phyloP scores from a whole-genome alignment of 2,888 invertebrate species.

The Aphrophora alni region DNA sequence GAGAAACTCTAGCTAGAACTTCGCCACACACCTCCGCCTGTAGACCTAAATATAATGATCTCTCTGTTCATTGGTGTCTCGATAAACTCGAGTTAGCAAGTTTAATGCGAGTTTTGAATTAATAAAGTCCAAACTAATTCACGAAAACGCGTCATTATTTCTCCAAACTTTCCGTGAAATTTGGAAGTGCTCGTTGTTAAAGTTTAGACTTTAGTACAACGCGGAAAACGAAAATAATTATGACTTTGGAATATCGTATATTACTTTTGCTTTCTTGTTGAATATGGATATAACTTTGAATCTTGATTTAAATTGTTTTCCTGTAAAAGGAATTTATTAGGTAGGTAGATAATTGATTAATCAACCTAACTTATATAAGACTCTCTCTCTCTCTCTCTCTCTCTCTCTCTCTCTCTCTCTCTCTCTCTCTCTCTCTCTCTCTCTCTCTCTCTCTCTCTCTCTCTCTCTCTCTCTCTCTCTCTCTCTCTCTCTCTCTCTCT shows the following conservation, averaged over 20 bases:
- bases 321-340: too few relatives aligned
- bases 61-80: neutral
- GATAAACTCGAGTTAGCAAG: neutral
- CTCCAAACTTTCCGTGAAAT: constrained; percentile 2
- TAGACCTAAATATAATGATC: neutral
- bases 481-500: constrained; percentile 43
- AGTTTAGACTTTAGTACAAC: neutral
- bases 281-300: too few relatives aligned
- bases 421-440: neutral
- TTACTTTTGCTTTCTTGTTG: neutral
- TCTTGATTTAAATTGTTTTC: too few relatives aligned
- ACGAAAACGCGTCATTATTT: constrained; percentile 3
- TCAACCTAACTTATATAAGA: too few relatives aligned
- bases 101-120: constrained; percentile 2
- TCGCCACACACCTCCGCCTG: neutral
- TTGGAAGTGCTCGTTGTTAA: neutral
- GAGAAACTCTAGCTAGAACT: neutral
- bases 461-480: constrained; percentile 18
- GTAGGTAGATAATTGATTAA: too few relatives aligned
- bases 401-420: constrained; percentile 17
- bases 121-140: neutral
- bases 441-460: neutral
- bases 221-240: neutral
- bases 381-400: neutral
- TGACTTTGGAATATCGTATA: neutral